Base-by-base conservation (phyloP, 1,140 invertebrate genomes). In the Ditylenchus dipsaci region DNA sequence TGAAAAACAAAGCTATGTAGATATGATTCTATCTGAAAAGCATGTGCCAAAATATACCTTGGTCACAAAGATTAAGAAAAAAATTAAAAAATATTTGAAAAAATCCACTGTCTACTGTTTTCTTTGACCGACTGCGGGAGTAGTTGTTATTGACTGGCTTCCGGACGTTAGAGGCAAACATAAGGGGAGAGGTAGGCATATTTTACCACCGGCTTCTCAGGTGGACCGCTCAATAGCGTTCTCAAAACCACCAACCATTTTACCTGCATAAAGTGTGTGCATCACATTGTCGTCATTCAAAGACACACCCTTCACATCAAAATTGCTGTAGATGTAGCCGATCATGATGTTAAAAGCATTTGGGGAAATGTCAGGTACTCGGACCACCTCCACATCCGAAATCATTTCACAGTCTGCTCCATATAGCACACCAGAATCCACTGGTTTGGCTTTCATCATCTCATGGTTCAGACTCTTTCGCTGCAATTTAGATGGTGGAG, bases 261-360 rank as follows among this genome's bases (percentile, higher is more conserved):
- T 7, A 61, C 29, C 29, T 61, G 19, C 45, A 38, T 27, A 53
- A 26, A 53, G 49, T 7, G 49, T 67, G 23, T 67, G 30, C 60
- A 63, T 67, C 26, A 71, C 69, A 69, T 71, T 71, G 17, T 71
- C 69, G 15, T 71, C 69, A 26, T 61, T 71, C n/a, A 71, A 42
- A 26, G 45, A 57, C 53, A 58, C 60, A 30, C 17, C 43, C 57
- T 58, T 58, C n/a, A 71, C 65, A 33, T 71, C 69, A 61, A 71
- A 71, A 56, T 71, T 61, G 15, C 42, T 69, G 43, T 71, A 71
- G 43, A 71, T 63, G 45, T 65, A 71, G 29, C 65, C 69, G 38
- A 71, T 59, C 69, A 71, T 59, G 57, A 71, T 67, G 53, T 29
- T 42, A 38, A 71, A 71, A 43, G 69, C 59, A 49, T 59, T 71